Base-by-base conservation (phyloP, 2,797 vertebrate genomes). In the Eurystomus glaucurus region DNA sequence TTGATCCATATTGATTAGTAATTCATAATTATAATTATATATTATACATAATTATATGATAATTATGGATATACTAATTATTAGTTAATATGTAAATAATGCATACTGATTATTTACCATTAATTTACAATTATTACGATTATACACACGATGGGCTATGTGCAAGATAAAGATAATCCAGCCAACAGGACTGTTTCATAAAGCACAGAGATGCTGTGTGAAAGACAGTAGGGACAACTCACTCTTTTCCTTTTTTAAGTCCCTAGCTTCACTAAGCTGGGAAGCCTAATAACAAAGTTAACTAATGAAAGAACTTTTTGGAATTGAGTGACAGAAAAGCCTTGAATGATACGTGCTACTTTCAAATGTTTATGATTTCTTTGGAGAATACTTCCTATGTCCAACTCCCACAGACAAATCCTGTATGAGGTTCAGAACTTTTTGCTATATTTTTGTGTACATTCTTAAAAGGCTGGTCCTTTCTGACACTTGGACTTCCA, bases 141-240 rank as follows among this genome's bases (percentile, higher is more conserved):
- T 35, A 35, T 19, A 16, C n/a, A n/a, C 1, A 0, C 8, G 48
- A 33, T 7, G 29, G 35, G 11, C 22, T 74, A 20, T 5, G 4
- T 9, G 31, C 9, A n/a, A 64, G 21, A 22, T 45, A 29, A 69
- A 58, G 41, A 61, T 16, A 78, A 74, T 25, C 19, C 35, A 48
- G 69, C 29, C 37, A 48, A 14, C 46, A 64, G 55, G 85, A 35
- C 28, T 10, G 21, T 64, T 55, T 68, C 50, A 48, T 18, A 71
- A 66, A 68, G 29, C 52, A 45, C 25, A 52, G 28, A 43, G 37
- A 31, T 18, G 21, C 26, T 48, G 20, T 2, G 5, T 39, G 41
- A 70, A 71, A 52, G 37, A 62, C 41, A 55, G 25, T 2, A 54
- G 10, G 23, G 45, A 41, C 26, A 86, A 20, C 26, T 55, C 23